Evolutionary conservation across 2,888 invertebrate genomes (phyloP), one percentile per base, ranked within the genome.

Genomic region (Synanthedon andrenaeformis): DNA sequence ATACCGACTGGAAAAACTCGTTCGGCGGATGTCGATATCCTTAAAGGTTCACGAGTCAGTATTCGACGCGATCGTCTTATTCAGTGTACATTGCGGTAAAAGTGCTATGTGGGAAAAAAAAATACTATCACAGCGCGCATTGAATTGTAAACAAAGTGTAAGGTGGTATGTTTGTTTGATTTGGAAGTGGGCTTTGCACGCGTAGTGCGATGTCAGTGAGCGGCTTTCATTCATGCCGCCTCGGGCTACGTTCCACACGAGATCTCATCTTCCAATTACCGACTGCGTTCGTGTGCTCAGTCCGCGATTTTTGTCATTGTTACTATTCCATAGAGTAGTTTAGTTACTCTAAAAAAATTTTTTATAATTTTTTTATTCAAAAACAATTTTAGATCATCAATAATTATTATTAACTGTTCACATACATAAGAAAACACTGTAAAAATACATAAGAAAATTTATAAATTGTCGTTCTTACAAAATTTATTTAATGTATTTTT

Each of bases 1-100:
- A 86, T 86, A 84, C 82, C 73, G 78, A 87, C 86, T 86, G 85
- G 86, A 86, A 86, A 87, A 86, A 87, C 86, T 86, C 79, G 86
- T 86, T 87, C 78, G 75, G 74, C 74, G 77, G 81, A 82, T 84
- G 84, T 83, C 85, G 83, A 85, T 86, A 86, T 86, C 86, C 86
- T 87, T 86, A 80, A 71, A 80, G 74, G 76, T 74, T 70, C 70
- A 72, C 69, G 66, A 68, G 68, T 66, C 62, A 64, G 65, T 62
- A 61, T 61, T 66, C 61, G 61, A 61, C 60, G 54, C 57, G 54
- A 55, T 59, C 55, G 62, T 56, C 42, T 8, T 59, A 11, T 53
- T 53, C 19, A 17, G 4, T 12, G 58, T 73, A 62, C 79, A 76
- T 66, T 69, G 69, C 72, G 3, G 5, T 11, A 35, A 35, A 6